A percentile compares a stretch with the other conserved stretches of the same genome.
phyloP scores from a whole-genome alignment of 2,797 vertebrate species.

The Crocidura indochinensis region DNA sequence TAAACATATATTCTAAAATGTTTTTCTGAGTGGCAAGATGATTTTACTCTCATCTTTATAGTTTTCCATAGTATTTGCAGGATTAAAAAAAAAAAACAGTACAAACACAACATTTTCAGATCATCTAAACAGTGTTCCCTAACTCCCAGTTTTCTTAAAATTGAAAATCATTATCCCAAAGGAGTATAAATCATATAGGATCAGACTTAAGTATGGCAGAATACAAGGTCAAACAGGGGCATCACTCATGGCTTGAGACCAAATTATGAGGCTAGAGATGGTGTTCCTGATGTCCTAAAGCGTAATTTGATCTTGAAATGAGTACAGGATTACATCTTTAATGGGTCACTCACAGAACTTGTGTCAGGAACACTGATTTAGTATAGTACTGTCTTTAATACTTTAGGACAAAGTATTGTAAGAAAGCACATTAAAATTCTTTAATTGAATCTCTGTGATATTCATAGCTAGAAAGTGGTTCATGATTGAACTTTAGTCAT shows the following conservation, averaged over 20 bases:
- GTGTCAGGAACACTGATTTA: neutral
- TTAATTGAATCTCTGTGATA: too few species aligned
- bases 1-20: slow-evolving; percentile 49
- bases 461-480: too few species aligned
- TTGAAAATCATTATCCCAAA: neutral
- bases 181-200: neutral
- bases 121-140: neutral
- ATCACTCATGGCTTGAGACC: neutral
- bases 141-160: slow-evolving; percentile 33
- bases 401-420: neutral
- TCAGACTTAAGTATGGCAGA: neutral
- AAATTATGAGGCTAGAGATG: neutral
- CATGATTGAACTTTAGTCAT: too few species aligned
- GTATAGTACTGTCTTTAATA: neutral
- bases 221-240: neutral
- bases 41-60: slow-evolving; percentile 51
- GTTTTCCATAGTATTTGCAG: slow-evolving; percentile 1
- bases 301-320: slow-evolving; percentile 4
- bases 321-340: neutral
- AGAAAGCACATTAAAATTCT: neutral
- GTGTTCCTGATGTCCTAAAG: neutral
- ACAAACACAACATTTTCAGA: neutral
- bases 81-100: neutral
- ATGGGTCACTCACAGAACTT: neutral
- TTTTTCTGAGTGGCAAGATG: slow-evolving; percentile 36